These are phyloP conservation scores for Pachymerium ferrugineum DNA, from an alignment of 2,888 invertebrate species.

Conservation along the genomic window DNA sequence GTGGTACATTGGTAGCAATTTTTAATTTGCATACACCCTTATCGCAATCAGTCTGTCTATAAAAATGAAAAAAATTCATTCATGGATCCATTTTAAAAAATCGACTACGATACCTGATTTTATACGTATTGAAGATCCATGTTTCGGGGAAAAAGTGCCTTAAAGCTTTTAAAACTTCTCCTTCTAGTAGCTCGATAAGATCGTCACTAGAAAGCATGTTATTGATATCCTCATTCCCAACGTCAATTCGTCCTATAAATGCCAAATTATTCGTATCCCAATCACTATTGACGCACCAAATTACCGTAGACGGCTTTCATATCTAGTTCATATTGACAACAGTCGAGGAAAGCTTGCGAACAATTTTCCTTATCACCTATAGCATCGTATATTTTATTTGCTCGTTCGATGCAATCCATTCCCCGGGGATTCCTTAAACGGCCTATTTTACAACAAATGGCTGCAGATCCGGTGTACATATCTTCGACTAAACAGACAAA, in stretches of 20 bases:
- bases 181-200: background rate
- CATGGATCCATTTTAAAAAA: background rate
- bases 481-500: background rate
- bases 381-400: background rate
- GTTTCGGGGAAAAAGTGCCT: slow-evolving; percentile 28
- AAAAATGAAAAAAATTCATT: background rate
- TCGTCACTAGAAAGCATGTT: too few relatives aligned
- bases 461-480: background rate
- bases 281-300: too few relatives aligned
- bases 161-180: background rate
- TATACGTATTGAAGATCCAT: slow-evolving; percentile 25
- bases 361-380: background rate
- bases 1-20: background rate
- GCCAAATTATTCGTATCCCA: too few relatives aligned
- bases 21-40: background rate
- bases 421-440: background rate
- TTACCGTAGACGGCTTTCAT: too few relatives aligned
- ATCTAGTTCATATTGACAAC: background rate
- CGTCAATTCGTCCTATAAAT: too few relatives aligned
- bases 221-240: too few relatives aligned
- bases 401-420: slow-evolving; percentile 1
- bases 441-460: slow-evolving; percentile 7
- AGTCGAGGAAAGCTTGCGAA: slow-evolving; percentile 12
- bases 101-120: slow-evolving; percentile 1
- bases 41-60: background rate